Evolutionary conservation across 2,113 vertebrate species (phyloP), one percentile per base, ranked within the genome.

Genomic region (Morphnarchus princeps): DNA sequence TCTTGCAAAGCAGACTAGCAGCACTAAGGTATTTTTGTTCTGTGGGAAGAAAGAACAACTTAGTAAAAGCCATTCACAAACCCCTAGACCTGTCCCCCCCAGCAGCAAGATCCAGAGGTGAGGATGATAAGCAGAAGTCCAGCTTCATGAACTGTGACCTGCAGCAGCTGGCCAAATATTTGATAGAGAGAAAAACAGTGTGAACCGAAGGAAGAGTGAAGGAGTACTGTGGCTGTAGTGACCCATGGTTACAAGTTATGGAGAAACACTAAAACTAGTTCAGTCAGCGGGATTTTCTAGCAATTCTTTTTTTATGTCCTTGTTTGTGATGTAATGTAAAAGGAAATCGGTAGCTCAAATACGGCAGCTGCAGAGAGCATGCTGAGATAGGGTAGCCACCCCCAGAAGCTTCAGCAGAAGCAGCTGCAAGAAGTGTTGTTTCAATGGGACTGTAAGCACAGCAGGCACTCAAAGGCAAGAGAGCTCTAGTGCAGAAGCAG

Each of bases 221-320:
- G 45, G 13, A 25, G 5, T 67, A 16, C 22, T 2, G 2, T 55
- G 14, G 9, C 58, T 5, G 0, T 50, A 59, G 29, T 36, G 24
- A 76, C 6, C 31, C 17, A 9, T 16, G 14, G 9, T 52, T 77
- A 40, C 29, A 72, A 36, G 31, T 12, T 54, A 19, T 47, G 12
- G 28, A 80, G 26, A 73, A 96, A 65, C 14, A 65, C 32, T 50
- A 52, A 15, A 49, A 57, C 22, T 45, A 55, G 18, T 55, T 79
- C 20, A 55, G 61, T 67, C 16, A 31, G 13, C 47, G 29, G 6
- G 17, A 25, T 88, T 82, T 84, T 78, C 34, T 84, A 36, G 24
- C 83, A 81, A 42, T 7, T 49, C 21, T 20, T 0, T 43, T 82
- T 77, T 73, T 59, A 29, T 61, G 13, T 71, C 19, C 11, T 7